Base-by-base conservation (phyloP, 2,113 vertebrate species). In the Grammomys dolichurus region DNA sequence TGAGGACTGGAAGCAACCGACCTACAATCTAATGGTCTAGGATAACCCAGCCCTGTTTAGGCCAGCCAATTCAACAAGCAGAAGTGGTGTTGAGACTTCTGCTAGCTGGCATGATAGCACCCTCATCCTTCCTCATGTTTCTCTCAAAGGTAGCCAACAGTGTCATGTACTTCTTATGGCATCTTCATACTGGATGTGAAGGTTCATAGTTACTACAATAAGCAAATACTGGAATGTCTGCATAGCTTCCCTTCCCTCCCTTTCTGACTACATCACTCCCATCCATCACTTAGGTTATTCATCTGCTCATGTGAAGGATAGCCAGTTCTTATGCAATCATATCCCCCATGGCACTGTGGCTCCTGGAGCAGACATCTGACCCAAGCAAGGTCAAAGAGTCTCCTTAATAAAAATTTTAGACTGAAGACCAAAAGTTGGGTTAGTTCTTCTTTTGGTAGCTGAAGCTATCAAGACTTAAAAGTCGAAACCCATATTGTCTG, bases 391-490 rank as follows among this genome's bases (percentile, higher is more conserved):
- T 69, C 73, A 86, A 40, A 75, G 87, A 6, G n/a, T 91, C 51
- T 73, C 33, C 77, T 22, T 40, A 7, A 43, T 51, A 60, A 28
- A 63, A 63, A 48, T 86, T 85, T 89, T 77, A n/a, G 36, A 51
- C 40, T n/a, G 63, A 69, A 73, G 28, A 63, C 33, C 67, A 90
- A 91, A 26, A 93, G 40, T 16, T 85, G 51, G 36, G 33, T 92
- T 91, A 67, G 73, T 82, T 22, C 24, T 6, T 90, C 82, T 95
- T 95, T 65, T 87, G 60, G 60, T 87, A 54, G 22, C n/a, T 87
- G 33, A 93, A 94, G 16, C 14, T 43, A 1, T 81, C 73, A 84
- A 90, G 65, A 81, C 28, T 2, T 72, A 72, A 95, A 94, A 95
- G 46, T 77, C 54, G 81, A 96, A 89, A 76, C 31, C 40, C 28